phyloP scores from a whole-genome alignment of 2,113 vertebrate genomes.

The Sminthopsis crassicaudata region DNA sequence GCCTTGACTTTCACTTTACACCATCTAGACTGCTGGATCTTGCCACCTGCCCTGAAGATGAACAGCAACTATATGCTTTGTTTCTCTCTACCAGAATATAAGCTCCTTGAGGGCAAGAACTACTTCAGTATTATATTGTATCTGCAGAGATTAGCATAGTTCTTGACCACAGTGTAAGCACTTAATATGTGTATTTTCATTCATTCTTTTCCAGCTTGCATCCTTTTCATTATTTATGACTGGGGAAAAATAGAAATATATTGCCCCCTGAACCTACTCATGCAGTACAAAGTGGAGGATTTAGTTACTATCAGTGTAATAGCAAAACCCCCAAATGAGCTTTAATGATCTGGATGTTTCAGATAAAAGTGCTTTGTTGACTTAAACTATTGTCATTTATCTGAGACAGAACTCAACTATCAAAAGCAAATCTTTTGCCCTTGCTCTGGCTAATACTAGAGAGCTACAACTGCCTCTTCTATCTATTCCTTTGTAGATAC shows the following conservation, averaged over 20 bases:
- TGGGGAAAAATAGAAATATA: neutral
- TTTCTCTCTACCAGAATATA: neutral
- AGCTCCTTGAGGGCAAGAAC: neutral
- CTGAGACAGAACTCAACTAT: neutral
- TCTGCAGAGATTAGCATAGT: neutral
- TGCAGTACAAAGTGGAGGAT: neutral
- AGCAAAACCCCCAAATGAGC: neutral
- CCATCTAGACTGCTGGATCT: neutral
- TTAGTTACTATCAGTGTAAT: neutral
- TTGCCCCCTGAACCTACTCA: neutral
- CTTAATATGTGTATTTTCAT: neutral
- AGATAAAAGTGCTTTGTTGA: neutral
- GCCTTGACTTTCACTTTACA: neutral
- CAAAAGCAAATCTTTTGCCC: neutral
- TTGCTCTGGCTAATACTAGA: neutral
- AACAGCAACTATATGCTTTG: neutral
- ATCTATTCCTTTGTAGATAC: neutral
- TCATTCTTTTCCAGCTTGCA: neutral
- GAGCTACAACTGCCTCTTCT: neutral
- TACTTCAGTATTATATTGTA: neutral
- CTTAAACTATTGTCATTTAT: neutral
- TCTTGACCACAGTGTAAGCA: neutral
- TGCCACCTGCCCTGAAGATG: neutral
- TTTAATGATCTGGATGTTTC: conserved; percentile 5
- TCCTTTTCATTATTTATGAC: conserved; percentile 5